Percentiles rank a stretch among this genome's conserved stretches.
phyloP scores from a whole-genome alignment of 1,140 invertebrate genomes.

The Aethina tumida region DNA sequence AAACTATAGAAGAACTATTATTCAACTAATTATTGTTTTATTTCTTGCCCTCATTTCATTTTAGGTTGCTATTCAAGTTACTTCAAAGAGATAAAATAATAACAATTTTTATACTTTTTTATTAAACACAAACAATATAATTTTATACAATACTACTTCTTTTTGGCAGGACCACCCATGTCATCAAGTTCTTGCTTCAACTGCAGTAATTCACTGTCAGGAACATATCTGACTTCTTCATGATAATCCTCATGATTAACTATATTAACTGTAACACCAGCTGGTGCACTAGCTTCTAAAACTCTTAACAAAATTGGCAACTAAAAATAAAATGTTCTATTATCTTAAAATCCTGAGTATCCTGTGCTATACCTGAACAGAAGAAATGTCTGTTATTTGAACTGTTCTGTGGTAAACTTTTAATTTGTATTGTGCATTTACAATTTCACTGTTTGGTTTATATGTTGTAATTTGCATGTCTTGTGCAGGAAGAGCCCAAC shows the following conservation, averaged over 20 bases:
- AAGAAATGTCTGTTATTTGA: conserved; percentile 42
- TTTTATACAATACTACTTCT: conserved; percentile 23
- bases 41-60: too few relatives aligned
- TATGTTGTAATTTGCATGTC: conserved; percentile 54
- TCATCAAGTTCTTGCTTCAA: conserved; percentile 57
- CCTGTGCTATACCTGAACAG: conserved; percentile 19
- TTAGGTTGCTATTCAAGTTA: too few relatives aligned
- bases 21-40: too few relatives aligned
- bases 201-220: conserved; percentile 65
- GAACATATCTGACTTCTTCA: conserved; percentile 62
- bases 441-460: conserved; percentile 53
- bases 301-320: conserved; percentile 57
- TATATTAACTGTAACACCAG: conserved; percentile 60
- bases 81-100: too few relatives aligned
- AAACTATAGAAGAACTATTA: too few relatives aligned
- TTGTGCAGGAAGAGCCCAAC: conserved; percentile 64
- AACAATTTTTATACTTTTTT: too few relatives aligned
- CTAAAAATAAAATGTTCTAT: conserved; percentile 18
- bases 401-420: conserved; percentile 69
- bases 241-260: conserved; percentile 47
- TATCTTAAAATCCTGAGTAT: background rate
- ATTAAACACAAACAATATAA: conserved; percentile 1
- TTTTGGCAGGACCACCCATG: conserved; percentile 45
- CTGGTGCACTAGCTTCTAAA: conserved; percentile 58
- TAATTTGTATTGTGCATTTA: conserved; percentile 61